Evolutionary conservation across 2,888 invertebrate species (phyloP), one percentile per base, ranked within the genome.

Genomic region (Merodon equestris): DNA sequence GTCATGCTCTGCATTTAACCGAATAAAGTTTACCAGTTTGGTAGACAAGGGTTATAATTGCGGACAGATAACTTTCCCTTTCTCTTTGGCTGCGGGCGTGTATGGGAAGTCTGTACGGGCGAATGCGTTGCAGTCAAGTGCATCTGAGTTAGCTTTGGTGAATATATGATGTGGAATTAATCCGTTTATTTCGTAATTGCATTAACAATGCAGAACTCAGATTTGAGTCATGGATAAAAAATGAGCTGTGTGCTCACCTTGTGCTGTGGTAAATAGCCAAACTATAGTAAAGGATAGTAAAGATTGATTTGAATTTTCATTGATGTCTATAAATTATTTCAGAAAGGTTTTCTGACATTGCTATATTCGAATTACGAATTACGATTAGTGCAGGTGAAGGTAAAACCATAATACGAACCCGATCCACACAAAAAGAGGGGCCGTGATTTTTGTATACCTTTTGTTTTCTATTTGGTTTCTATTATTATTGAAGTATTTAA

Each of bases 81-180:
- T 27, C 7, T 27, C 61, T 54, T 57, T 48, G 53, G 9, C 1
- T 19, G 14, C 12, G 36, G 36, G 18, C 18, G 42, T 0, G 10
- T n/a, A 36, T 1, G 17, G 7, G n/a, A 45, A 40, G 3, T 10
- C 3, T 40, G 10, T 9, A 40, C 9, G 40, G n/a, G 18, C 44
- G 19, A 7, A 10, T 40, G 10, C 40, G 9, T 40, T 40, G n/a
- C 9, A 47, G 14, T 64, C 61, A n/a, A 47, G 14, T 54, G 71
- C 15, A 54, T 47, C 47, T 54, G 47, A 40, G 45, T 57, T 51
- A 56, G 18, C 38, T 45, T 71, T 45, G 34, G 54, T 47, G 72
- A 67, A 56, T 67, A 67, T 61, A 50, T 60, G 48, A 67, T 61
- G 42, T 38, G 45, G 56, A 61, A 67, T 72, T 72, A 57, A 72